A percentile compares a stretch with the other conserved stretches of the same genome.
Conservation (phyloP, 2,797 vertebrate species). For the Epinephelus malabaricus region DNA sequence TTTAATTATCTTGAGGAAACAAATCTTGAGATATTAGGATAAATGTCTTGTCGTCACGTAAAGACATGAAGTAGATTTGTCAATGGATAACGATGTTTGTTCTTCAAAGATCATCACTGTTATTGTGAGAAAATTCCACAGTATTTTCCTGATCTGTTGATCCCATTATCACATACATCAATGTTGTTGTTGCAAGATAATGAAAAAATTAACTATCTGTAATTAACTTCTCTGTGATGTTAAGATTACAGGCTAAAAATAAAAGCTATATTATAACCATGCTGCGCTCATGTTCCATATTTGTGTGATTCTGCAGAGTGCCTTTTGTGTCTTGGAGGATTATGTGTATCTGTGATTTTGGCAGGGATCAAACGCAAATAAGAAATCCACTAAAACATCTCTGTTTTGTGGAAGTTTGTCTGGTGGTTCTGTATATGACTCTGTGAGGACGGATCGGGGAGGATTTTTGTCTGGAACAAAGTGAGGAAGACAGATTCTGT, state of each 20-base stretch:
- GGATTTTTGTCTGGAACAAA: slow-evolving; percentile 23
- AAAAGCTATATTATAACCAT: not conserved
- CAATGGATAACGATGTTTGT: not conserved
- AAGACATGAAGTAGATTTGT: not conserved
- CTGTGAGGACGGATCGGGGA: slow-evolving; percentile 14
- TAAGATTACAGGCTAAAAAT: not conserved
- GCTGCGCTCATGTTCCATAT: not conserved
- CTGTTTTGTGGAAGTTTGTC: not conserved
- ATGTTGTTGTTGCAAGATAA: not conserved
- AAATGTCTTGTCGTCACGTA: not conserved
- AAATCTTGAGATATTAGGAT: not conserved
- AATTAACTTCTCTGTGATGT: not conserved
- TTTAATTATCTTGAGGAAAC: not conserved
- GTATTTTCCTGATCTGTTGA: not conserved
- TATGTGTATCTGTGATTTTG: not conserved
- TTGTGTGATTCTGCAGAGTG: not conserved
- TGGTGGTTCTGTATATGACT: slow-evolving; percentile 10
- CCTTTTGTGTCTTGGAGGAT: not conserved
- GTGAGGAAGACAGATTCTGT: slow-evolving; percentile 31
- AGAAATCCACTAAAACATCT: not conserved
- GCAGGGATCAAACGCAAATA: not conserved
- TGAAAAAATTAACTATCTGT: not conserved
- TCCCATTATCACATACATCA: not conserved
- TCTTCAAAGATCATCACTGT: not conserved
- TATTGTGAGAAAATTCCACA: not conserved